Evolutionary conservation across 1,140 invertebrate genomes (phyloP).

Genomic region (Plodia interpunctella): DNA sequence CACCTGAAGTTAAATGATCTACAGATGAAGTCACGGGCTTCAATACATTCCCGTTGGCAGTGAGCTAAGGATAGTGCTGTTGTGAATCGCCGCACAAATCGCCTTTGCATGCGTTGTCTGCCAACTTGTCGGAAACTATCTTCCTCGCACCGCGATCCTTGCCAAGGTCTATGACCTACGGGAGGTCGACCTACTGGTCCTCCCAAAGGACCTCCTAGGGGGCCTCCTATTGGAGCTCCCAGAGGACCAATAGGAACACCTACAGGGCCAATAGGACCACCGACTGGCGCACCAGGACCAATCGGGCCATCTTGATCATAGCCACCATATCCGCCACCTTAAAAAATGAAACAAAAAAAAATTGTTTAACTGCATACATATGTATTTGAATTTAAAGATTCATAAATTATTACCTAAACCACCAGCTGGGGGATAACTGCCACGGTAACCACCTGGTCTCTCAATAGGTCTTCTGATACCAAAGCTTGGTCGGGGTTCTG

Average conservation of each 20-base stretch:
- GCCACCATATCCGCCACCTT: slow-evolving; percentile 46
- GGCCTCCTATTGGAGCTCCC: slow-evolving; percentile 49
- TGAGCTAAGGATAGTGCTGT: slow-evolving; percentile 84
- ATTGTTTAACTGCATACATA: too few species aligned
- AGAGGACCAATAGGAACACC: slow-evolving; percentile 20
- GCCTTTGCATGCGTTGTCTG: slow-evolving; percentile 85
- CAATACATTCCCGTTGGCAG: slow-evolving; percentile 90
- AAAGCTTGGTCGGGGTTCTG: slow-evolving; percentile 61
- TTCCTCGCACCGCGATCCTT: slow-evolving; percentile 82
- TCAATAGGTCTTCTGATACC: slow-evolving; percentile 53
- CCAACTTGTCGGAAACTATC: slow-evolving; percentile 90
- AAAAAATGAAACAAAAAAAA: slow-evolving; percentile 10
- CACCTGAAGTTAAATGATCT: slow-evolving; percentile 91
- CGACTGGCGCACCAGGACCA: slow-evolving; percentile 20
- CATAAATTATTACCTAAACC: slow-evolving; percentile 3
- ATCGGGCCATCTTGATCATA: slow-evolving; percentile 58
- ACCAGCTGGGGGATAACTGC: slow-evolving; percentile 53
- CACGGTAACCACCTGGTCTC: slow-evolving; percentile 56
- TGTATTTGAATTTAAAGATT: too few species aligned
- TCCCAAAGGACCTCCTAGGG: slow-evolving; percentile 47
- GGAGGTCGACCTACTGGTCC: slow-evolving; percentile 42
- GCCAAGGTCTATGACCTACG: slow-evolving; percentile 56
- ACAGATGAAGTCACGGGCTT: slow-evolving; percentile 90
- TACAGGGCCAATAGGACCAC: slow-evolving; percentile 38
- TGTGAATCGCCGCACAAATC: slow-evolving; percentile 86